Base-by-base conservation (phyloP, 2,888 invertebrate genomes). In the Agriopis marginaria region DNA sequence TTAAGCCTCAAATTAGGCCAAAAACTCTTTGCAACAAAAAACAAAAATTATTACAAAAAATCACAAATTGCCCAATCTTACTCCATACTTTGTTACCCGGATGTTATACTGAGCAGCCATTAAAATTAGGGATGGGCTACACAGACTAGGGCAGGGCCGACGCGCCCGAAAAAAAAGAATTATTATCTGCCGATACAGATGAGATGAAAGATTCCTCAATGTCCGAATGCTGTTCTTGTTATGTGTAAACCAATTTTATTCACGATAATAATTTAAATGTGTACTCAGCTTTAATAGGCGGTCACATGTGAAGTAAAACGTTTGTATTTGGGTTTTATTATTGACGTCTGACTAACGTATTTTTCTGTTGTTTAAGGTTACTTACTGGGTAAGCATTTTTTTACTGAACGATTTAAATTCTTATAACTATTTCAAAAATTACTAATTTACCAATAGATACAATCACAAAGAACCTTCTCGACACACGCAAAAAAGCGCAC, bases 101-200 rank as follows among this genome's bases (percentile, higher is more conserved):
- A 93, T 91, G 89, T 92, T 87, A 84, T 84, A 58, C 82, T 81
- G 79, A 90, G 93, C 93, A 91, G 94, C 94, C 94, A 94, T 94
- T 94, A 94, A 93, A 94, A 92, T 94, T 94, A 93, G 94, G 94
- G 94, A 90, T 93, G 94, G 93, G 93, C 93, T 86, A 89, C 88
- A 82, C 87, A 77, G 88, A 85, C 90, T 92, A 92, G 92, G 92
- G 94, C 88, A 88, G 91, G 91, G 90, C 91, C 88, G 85, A 23
- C 89, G 88, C 89, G 89, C 90, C 89, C 82, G 84, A 81, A 78
- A 82, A 82, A 87, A 90, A 87, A 87, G 78, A 90, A 90, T 88
- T 90, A 90, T 89, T 87, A 89, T 89, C 89, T 86, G 88, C 86
- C 86, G 86, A 87, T 89, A 86, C 87, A 89, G 90, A 89, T 89